Conservation (phyloP, 1,140 invertebrate species). For the Drosophila chauvacae region DNA sequence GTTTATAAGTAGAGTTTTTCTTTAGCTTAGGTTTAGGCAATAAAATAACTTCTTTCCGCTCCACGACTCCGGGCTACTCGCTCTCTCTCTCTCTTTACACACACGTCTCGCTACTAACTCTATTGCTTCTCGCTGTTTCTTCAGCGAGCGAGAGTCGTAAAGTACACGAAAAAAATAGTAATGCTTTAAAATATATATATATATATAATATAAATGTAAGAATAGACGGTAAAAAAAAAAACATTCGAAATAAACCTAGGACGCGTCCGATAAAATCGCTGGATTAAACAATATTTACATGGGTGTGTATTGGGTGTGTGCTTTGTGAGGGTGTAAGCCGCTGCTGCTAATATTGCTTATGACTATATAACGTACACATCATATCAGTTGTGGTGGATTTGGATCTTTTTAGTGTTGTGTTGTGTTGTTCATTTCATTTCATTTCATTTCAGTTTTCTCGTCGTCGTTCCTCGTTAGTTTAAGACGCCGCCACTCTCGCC, state of each 20-base stretch:
- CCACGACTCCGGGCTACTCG: conserved; percentile 15
- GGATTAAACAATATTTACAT: conserved; percentile 72
- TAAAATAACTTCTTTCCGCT: conserved; percentile 65
- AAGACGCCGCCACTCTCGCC: conserved; percentile 67
- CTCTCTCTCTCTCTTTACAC: conserved; percentile 9
- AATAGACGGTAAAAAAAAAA: conserved; percentile 44
- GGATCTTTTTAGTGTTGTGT: conserved; percentile 44
- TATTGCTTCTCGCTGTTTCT: conserved; percentile 32
- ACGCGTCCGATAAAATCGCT: conserved; percentile 69
- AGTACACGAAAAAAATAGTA: conserved; percentile 19
- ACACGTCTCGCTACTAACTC: conserved; percentile 3
- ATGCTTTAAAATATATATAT: conserved; percentile 18
- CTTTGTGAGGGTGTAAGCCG: conserved; percentile 38
- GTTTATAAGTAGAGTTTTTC: conserved; percentile 62
- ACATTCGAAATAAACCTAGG: conserved; percentile 60
- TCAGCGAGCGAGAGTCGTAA: conserved; percentile 6
- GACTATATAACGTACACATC: conserved; percentile 79
- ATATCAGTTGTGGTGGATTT: conserved; percentile 73
- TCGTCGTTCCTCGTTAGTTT: conserved; percentile 44
- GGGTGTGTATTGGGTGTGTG: conserved; percentile 21
- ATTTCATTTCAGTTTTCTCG: conserved; percentile 16
- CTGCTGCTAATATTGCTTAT: conserved; percentile 80
- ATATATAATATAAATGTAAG: conserved; percentile 34
- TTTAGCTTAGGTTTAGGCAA: conserved; percentile 63
- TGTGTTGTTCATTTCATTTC: conserved; percentile 14